Evolutionary conservation across 1,140 invertebrate genomes (phyloP).

Genomic region (Elymnias hypermnestra): DNA sequence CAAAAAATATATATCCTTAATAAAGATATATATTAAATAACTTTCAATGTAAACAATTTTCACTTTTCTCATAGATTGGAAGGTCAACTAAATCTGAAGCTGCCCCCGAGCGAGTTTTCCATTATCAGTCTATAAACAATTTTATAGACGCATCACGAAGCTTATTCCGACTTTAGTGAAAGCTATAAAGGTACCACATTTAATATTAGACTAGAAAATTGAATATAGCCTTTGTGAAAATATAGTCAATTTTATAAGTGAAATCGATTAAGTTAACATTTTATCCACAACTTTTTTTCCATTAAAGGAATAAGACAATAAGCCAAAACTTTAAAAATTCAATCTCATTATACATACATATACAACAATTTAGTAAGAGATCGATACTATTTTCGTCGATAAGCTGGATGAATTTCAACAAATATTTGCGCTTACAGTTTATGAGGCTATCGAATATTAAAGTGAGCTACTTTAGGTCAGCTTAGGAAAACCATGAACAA

Average conservation of each 20-base stretch:
- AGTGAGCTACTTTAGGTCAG: constrained; percentile 4
- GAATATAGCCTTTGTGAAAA: neutral
- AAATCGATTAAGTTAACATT: too few relatives aligned
- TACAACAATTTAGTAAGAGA: neutral
- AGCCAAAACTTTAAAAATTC: too few relatives aligned
- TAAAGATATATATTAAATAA: too few relatives aligned
- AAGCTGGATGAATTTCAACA: constrained; percentile 2
- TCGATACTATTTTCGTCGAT: constrained; percentile 6
- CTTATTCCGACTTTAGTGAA: neutral
- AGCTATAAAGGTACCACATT: neutral
- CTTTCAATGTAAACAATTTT: too few relatives aligned
- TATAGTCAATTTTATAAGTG: too few relatives aligned
- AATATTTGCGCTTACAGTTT: constrained; percentile 7
- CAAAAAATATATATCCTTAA: too few relatives aligned
- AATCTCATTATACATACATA: too few relatives aligned
- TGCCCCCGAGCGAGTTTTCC: constrained; percentile 2
- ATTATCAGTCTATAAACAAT: constrained; percentile 8
- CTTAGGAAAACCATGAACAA: neutral
- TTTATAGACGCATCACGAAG: constrained; percentile 4
- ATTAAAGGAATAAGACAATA: too few relatives aligned
- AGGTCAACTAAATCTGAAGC: neutral
- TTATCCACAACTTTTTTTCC: too few relatives aligned
- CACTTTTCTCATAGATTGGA: neutral
- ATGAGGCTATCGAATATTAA: constrained; percentile 10
- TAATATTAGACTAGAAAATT: neutral